Evolutionary conservation across 2,888 invertebrate species (phyloP).

Genomic region (Oscheius sp.): DNA sequence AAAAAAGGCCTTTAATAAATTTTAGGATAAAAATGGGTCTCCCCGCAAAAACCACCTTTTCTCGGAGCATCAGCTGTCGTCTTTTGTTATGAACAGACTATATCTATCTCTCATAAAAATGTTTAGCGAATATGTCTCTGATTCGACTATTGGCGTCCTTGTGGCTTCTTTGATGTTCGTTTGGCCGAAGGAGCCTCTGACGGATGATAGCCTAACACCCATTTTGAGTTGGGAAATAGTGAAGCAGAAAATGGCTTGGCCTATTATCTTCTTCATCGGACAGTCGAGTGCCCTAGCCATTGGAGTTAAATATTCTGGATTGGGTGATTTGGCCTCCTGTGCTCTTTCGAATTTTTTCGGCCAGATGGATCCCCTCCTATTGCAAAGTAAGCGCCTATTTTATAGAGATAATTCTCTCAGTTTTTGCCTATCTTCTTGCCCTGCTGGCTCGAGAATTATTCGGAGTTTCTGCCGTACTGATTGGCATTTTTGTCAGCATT

Average conservation of each 20-base stretch:
- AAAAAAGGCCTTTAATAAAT: no score
- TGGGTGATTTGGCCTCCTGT: slow-evolving; percentile 42
- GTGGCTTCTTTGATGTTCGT: slow-evolving; percentile 42
- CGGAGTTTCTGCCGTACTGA: slow-evolving; percentile 10
- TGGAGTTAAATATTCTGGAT: slow-evolving; percentile 46
- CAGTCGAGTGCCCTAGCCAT: slow-evolving; percentile 49
- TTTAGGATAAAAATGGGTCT: no score
- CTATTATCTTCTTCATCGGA: slow-evolving; percentile 45
- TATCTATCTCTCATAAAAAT: no score
- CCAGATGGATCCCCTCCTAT: not conserved
- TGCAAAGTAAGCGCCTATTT: slow-evolving; percentile 12
- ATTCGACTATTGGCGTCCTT: slow-evolving; percentile 40
- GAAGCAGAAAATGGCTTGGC: slow-evolving; percentile 49
- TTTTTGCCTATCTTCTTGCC: slow-evolving; percentile 4
- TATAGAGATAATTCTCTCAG: no score
- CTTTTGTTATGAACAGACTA: no score
- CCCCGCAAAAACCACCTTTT: no score
- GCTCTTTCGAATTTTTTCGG: not conserved
- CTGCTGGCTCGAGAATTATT: slow-evolving; percentile 5
- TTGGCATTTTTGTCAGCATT: slow-evolving; percentile 1
- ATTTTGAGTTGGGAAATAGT: slow-evolving; percentile 50
- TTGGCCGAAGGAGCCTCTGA: slow-evolving; percentile 36
- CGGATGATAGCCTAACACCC: slow-evolving; percentile 20
- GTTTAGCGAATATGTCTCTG: slow-evolving; percentile 27
- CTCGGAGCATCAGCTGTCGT: no score